Conservation (phyloP, 2,113 vertebrate genomes). For the Myocastor coypus region DNA sequence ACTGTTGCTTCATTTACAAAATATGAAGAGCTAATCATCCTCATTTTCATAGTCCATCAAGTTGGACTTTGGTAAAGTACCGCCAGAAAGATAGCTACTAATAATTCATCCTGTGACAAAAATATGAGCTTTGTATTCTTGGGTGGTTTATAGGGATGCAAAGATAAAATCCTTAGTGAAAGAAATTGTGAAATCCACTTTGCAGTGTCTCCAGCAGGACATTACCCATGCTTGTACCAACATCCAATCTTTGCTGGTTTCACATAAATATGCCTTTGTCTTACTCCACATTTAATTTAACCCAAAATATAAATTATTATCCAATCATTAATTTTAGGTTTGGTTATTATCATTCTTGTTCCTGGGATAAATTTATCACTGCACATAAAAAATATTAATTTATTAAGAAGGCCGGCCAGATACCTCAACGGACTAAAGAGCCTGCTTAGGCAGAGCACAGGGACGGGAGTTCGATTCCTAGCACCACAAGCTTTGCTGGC, state of each 20-base stretch:
- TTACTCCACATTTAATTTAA: neutral
- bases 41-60: slow-evolving; percentile 50
- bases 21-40: slow-evolving; percentile 5
- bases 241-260: neutral
- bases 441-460: no score
- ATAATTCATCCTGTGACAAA: neutral
- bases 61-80: neutral
- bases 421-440: no score
- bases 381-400: neutral
- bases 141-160: neutral
- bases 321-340: neutral
- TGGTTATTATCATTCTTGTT: neutral
- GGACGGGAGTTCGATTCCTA: no score
- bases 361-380: slow-evolving; percentile 20
- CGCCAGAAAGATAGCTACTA: slow-evolving; percentile 9
- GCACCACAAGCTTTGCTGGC: no score
- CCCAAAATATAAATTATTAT: slow-evolving; percentile 11
- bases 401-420: no score
- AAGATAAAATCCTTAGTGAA: slow-evolving; percentile 15
- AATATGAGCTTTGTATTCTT: neutral
- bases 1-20: slow-evolving; percentile 48
- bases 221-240: neutral
- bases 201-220: neutral
- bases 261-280: neutral
- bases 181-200: neutral